Evolutionary conservation across 2,888 invertebrate genomes (phyloP).

Genomic region (Tachina grossa): DNA sequence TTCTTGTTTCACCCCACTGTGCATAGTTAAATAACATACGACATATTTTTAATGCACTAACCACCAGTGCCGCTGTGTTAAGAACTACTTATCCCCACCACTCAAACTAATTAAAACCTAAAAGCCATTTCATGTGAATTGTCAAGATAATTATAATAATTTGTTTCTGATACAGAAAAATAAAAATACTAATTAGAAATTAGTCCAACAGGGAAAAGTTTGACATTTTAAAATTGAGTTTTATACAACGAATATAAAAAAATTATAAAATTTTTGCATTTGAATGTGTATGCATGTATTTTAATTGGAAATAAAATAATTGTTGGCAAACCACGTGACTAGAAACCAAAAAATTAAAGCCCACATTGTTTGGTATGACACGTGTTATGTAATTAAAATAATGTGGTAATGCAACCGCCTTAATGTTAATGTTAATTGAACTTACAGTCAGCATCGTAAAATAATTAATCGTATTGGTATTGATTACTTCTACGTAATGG

Average conservation of each 20-base stretch:
- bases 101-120: conserved; percentile 62
- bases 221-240: conserved; percentile 33
- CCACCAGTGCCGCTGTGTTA: neutral
- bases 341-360: conserved; percentile 3
- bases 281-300: neutral
- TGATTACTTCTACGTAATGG: neutral
- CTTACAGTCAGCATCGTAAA: neutral
- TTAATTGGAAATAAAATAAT: conserved; percentile 15
- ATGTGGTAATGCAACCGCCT: conserved; percentile 2
- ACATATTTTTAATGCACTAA: neutral
- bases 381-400: conserved; percentile 59
- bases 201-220: conserved; percentile 6
- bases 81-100: neutral
- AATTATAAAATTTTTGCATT: conserved; percentile 24
- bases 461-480: neutral
- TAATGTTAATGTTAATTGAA: conserved; percentile 11
- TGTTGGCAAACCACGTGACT: conserved; percentile 48
- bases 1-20: conserved; percentile 2
- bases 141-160: conserved; percentile 64
- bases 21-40: neutral
- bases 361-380: conserved; percentile 9
- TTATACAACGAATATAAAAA: neutral
- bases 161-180: conserved; percentile 37
- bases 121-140: conserved; percentile 67
- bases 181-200: conserved; percentile 52